Conservation (phyloP, 2,113 vertebrate genomes). For the Tenrec ecaudatus region DNA sequence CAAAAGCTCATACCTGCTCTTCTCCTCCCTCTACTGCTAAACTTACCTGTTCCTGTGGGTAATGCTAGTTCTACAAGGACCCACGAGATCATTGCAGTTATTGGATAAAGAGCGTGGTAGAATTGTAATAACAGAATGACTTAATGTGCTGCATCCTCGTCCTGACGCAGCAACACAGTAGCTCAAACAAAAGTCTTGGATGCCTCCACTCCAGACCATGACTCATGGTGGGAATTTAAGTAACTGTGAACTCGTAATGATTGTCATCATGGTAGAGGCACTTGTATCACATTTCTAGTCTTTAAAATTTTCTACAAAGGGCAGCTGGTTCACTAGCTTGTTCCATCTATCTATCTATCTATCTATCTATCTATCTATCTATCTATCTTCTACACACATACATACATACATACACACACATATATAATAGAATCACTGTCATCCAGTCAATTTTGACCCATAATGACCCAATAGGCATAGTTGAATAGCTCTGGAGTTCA, state of each 20-base stretch:
- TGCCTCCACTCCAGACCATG: conserved; percentile 22
- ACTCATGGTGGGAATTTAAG: not conserved
- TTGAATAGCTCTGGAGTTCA: too few relatives aligned
- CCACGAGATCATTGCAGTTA: conserved; percentile 37
- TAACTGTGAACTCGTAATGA: not conserved
- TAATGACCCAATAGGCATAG: too few relatives aligned
- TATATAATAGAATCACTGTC: too few relatives aligned
- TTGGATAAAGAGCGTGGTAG: conserved; percentile 19
- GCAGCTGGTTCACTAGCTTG: too few relatives aligned
- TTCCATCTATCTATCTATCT: too few relatives aligned
- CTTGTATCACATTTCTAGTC: not conserved
- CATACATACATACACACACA: too few relatives aligned
- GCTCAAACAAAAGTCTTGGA: conserved; percentile 34
- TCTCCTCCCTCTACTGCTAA: not conserved
- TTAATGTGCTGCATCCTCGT: not conserved
- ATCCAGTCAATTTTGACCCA: too few relatives aligned
- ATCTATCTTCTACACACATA: too few relatives aligned
- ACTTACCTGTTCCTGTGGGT: not conserved
- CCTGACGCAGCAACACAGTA: not conserved
- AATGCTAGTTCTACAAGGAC: conserved; percentile 57
- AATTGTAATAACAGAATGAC: conserved; percentile 32
- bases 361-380: too few relatives aligned
- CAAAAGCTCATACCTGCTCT: not conserved
- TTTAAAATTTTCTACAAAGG: not conserved
- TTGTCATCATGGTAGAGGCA: not conserved